Conservation (phyloP, 2,888 invertebrate genomes). For the Xestia c-nigrum region DNA sequence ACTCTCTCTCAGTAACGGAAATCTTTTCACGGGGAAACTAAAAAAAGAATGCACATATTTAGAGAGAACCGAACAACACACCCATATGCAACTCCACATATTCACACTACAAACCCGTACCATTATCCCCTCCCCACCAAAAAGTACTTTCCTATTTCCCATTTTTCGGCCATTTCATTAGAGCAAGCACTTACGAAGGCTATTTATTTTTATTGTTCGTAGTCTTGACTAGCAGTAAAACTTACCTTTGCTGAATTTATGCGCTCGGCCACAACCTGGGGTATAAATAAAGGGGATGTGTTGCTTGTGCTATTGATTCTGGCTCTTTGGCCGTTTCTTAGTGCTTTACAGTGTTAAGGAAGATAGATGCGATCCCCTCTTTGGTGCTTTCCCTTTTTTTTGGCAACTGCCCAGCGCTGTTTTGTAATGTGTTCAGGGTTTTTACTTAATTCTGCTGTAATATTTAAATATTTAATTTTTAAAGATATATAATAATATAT, state of each 20-base stretch:
- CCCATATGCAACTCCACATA: slow-evolving; percentile 4
- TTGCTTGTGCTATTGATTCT: slow-evolving; percentile 42
- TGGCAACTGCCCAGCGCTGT: not conserved
- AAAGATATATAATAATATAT: no score
- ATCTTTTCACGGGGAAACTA: not conserved
- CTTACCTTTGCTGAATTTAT: slow-evolving; percentile 64
- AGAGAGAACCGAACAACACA: not conserved
- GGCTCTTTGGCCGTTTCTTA: slow-evolving; percentile 14
- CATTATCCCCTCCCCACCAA: slow-evolving; percentile 16
- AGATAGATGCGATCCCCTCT: slow-evolving; percentile 26
- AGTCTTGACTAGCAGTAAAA: slow-evolving; percentile 61
- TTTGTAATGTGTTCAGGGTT: not conserved
- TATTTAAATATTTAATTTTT: no score
- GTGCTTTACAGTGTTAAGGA: slow-evolving; percentile 12
- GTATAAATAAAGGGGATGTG: slow-evolving; percentile 52
- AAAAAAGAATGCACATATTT: not conserved
- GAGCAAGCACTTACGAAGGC: slow-evolving; percentile 60
- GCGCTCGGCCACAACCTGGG: slow-evolving; percentile 57
- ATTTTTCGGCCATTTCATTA: slow-evolving; percentile 68
- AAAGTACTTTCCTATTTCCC: slow-evolving; percentile 28
- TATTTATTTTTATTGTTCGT: slow-evolving; percentile 69
- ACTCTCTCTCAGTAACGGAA: not conserved
- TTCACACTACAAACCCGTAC: not conserved
- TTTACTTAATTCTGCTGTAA: not conserved
- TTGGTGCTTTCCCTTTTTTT: not conserved